Percentiles rank a stretch among this genome's conserved stretches.
Evolutionary conservation across 1,140 invertebrate species (phyloP).

Genomic region (Bombus waltoni): DNA sequence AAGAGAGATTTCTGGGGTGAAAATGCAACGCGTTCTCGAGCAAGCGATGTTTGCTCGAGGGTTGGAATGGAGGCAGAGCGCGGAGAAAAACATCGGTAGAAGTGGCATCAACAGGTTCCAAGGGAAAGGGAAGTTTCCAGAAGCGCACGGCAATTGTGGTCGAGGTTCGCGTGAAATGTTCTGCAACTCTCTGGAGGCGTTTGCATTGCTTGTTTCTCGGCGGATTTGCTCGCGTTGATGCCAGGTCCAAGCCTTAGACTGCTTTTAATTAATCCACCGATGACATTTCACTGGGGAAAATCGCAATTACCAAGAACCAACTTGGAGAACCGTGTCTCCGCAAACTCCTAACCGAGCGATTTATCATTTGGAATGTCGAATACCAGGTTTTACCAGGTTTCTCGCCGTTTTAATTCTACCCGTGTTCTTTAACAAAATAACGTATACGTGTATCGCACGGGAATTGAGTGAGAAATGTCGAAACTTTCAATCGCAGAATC

Average conservation of each 20-base stretch:
- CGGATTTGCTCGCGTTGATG: background rate
- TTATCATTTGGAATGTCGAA: background rate
- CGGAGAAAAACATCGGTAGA: slow-evolving; percentile 26
- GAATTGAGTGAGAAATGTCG: too few species aligned
- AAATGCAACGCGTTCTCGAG: background rate
- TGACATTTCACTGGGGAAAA: background rate
- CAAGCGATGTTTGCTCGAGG: background rate
- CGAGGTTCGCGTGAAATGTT: slow-evolving; percentile 15
- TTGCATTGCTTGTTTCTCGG: background rate
- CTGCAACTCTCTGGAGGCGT: slow-evolving; percentile 10
- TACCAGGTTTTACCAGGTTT: background rate
- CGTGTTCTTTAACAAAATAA: too few species aligned
- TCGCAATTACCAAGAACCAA: background rate
- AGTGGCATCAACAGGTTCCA: slow-evolving; percentile 50
- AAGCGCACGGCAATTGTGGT: slow-evolving; percentile 19
- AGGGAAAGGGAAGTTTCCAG: background rate
- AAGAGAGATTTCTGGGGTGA: background rate
- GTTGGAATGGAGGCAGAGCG: background rate
- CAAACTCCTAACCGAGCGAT: background rate
- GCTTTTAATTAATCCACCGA: slow-evolving; percentile 26
- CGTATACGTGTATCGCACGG: too few species aligned
- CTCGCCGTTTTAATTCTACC: too few species aligned
- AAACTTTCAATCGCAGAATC: too few species aligned
- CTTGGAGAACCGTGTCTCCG: background rate
- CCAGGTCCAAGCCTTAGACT: background rate